Evolutionary conservation across 1,140 invertebrate genomes (phyloP).

Genomic region (Drosophila santomea): DNA sequence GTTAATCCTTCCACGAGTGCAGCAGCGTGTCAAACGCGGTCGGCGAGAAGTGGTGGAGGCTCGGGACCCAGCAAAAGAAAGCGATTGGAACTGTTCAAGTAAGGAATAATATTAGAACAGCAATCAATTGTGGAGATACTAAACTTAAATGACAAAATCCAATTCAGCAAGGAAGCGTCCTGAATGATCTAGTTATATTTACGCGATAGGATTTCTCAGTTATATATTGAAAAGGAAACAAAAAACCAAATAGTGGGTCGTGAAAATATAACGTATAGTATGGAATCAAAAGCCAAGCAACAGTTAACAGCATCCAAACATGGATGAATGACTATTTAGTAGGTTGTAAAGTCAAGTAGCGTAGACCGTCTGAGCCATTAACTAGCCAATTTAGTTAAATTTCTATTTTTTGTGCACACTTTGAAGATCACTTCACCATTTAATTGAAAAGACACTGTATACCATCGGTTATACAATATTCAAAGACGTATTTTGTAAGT

Average conservation of each 20-base stretch:
- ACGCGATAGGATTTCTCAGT: not conserved
- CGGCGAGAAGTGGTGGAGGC: conserved; percentile 40
- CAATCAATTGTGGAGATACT: not conserved
- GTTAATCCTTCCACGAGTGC: conserved; percentile 39
- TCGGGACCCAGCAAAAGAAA: conserved; percentile 54
- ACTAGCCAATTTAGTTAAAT: conserved; percentile 63
- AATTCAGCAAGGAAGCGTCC: conserved; percentile 5
- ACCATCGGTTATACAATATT: not conserved
- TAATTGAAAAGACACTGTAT: conserved; percentile 6
- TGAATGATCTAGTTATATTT: not conserved
- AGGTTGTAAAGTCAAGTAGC: conserved; percentile 31
- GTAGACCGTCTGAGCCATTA: conserved; percentile 23
- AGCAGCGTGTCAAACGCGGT: conserved; percentile 27
- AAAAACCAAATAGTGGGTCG: not conserved
- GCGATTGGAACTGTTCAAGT: conserved; percentile 63
- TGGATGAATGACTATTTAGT: conserved; percentile 11
- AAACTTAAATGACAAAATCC: conserved; percentile 37
- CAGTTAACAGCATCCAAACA: conserved; percentile 26
- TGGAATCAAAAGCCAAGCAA: conserved; percentile 25
- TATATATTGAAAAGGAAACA: not conserved
- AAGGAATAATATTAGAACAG: conserved; percentile 6
- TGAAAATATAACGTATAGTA: not conserved
- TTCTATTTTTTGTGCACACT: conserved; percentile 20
- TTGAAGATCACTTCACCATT: conserved; percentile 9
- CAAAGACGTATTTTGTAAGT: not conserved